A percentile compares a stretch with the other conserved stretches of the same genome.
Evolutionary conservation across 1,140 invertebrate genomes (phyloP).

Genomic region (Coptotermes formosanus): DNA sequence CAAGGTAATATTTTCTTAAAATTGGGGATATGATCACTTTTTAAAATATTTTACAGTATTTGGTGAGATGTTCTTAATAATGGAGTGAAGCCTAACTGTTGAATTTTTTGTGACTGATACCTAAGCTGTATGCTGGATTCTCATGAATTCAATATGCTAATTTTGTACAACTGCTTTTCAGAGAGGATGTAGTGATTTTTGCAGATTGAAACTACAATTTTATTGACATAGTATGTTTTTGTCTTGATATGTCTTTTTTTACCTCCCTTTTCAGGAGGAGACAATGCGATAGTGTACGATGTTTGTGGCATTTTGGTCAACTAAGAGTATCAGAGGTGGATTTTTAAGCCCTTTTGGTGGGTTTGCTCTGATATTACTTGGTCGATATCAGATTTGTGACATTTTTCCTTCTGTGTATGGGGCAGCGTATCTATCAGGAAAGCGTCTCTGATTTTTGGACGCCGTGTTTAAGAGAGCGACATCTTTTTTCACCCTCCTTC

Average conservation of each 20-base stretch:
- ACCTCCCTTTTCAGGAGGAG: constrained; percentile 34
- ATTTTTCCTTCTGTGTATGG: constrained; percentile 70
- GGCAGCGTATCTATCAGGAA: constrained; percentile 56
- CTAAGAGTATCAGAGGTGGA: constrained; percentile 34
- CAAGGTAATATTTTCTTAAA: constrained; percentile 24
- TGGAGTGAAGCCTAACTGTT: constrained; percentile 25
- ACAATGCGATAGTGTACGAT: constrained; percentile 31
- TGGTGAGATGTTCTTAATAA: constrained; percentile 27
- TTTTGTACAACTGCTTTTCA: constrained; percentile 39
- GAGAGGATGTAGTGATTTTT: constrained; percentile 38
- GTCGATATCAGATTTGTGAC: constrained; percentile 51
- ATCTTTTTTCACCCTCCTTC: constrained; percentile 56
- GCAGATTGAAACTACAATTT: constrained; percentile 34
- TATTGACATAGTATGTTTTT: constrained; percentile 35
- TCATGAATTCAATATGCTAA: constrained; percentile 30
- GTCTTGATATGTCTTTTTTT: constrained; percentile 36
- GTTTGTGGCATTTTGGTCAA: constrained; percentile 34
- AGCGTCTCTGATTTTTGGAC: constrained; percentile 61
- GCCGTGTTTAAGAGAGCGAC: constrained; percentile 48
- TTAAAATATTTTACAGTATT: constrained; percentile 34
- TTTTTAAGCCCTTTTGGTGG: constrained; percentile 30
- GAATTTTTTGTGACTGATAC: constrained; percentile 33
- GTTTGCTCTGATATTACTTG: constrained; percentile 37
- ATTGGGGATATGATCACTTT: constrained; percentile 27
- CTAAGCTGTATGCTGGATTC: constrained; percentile 25